Evolutionary conservation across 2,888 invertebrate species (phyloP).

Genomic region (Abrostola tripartita): DNA sequence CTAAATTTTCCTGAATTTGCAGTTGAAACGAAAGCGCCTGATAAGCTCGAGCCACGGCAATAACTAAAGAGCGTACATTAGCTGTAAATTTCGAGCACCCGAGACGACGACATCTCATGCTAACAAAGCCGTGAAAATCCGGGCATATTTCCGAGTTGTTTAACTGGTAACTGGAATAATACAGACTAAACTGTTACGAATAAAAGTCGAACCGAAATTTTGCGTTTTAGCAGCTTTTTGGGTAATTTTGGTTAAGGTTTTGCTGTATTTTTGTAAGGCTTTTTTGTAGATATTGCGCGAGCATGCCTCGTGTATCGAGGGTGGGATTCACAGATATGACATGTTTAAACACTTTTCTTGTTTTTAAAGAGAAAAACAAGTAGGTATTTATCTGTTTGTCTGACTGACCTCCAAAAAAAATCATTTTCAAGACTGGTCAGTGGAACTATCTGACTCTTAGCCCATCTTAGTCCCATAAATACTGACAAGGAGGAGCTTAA

Average conservation of each 20-base stretch:
- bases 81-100: constrained; percentile 48
- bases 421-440: too few species aligned
- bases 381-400: constrained; percentile 9
- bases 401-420: background rate
- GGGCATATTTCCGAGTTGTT: constrained; percentile 64
- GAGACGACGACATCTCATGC: constrained; percentile 59
- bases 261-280: constrained; percentile 6
- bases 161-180: constrained; percentile 65
- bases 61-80: constrained; percentile 47
- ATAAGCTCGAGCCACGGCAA: constrained; percentile 34
- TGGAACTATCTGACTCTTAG: too few species aligned
- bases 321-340: too few species aligned
- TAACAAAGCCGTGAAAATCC: constrained; percentile 65
- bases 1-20: constrained; percentile 30
- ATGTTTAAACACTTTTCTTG: too few species aligned
- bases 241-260: constrained; percentile 38
- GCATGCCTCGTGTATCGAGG: too few species aligned
- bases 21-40: constrained; percentile 35
- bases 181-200: constrained; percentile 63
- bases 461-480: too few species aligned
- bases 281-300: constrained; percentile 20
- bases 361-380: too few species aligned
- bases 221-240: constrained; percentile 45
- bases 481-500: too few species aligned
- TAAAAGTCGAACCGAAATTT: constrained; percentile 65